Base-by-base conservation (phyloP, 2,888 invertebrate genomes). In the Papilio elwesi region DNA sequence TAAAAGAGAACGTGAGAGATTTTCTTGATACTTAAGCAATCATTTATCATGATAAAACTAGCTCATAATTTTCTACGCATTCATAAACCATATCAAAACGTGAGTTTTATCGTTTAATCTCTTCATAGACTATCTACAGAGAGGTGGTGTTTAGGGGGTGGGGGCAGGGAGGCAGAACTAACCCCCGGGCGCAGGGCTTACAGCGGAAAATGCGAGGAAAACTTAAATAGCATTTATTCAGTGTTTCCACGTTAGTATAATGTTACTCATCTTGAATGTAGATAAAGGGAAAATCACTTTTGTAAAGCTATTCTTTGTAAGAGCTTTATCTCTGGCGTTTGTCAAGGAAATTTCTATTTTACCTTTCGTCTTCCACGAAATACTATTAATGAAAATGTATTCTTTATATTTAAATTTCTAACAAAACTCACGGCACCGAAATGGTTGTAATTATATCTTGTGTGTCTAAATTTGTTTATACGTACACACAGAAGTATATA, bases 151-250 rank as follows among this genome's bases (percentile, higher is more conserved):
- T 59, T n/a, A 26, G 43, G 43, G 43, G 59, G 55, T 1, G 6
- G 6, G 7, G 57, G 57, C 7, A 36, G 2, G 57, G 13, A n/a
- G 38, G 57, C 6, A 12, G 36, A 0, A 43, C 43, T 62, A 43
- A 48, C 16, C 64, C 64, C 64, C 64, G 43, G 48, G 64, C 64
- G 64, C 10, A 64, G 47, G 16, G 38, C 9, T 15, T 49, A 13
- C 48, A 48, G 16, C 16, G 64, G 64, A 64, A 64, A 64, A 64
- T 64, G 48, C 64, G 6, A 49, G 64, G 63, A 64, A 64, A 64
- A 64, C 26, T 64, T 62, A 43, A 43, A 62, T 38, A 62, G n/a
- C 9, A 43, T 62, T 62, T 62, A 62, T 62, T 43, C 59, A 43
- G 59, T 43, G 15, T 62, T 62, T n/a, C 43, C 59, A 62, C 43